Percentiles rank a stretch among this genome's conserved stretches.
These are phyloP conservation scores for Montipora cactus DNA, from an alignment of 64 coral and sea anemone species.

Conservation along the genomic window DNA sequence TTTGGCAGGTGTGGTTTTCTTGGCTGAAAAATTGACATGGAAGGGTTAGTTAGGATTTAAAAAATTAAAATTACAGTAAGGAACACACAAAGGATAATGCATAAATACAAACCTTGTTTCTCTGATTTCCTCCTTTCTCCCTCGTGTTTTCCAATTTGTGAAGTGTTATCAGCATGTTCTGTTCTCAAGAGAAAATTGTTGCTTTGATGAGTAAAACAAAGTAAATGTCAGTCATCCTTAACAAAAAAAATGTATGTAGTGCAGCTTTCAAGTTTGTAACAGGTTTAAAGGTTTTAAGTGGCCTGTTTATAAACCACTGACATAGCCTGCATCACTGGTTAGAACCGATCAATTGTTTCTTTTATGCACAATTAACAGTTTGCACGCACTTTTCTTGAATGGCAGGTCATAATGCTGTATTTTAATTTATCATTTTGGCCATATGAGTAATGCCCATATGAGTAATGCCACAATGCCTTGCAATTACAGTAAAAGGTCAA, in stretches of 20 bases:
- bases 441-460: no score
- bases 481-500: slow-evolving; percentile 39
- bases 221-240: neutral
- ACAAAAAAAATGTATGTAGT: no score
- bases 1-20: neutral
- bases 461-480: no score
- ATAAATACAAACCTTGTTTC: neutral
- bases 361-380: no score
- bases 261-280: no score
- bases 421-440: slow-evolving; percentile 41
- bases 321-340: no score
- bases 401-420: slow-evolving; percentile 11
- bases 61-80: neutral
- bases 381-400: slow-evolving; percentile 33
- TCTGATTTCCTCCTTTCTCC: neutral
- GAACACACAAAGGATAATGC: neutral
- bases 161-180: neutral
- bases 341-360: no score
- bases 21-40: neutral
- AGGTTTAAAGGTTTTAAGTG: no score
- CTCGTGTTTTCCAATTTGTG: neutral
- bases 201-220: neutral
- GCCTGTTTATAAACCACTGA: no score
- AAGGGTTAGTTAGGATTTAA: neutral
- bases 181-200: neutral